Evolutionary conservation across 2,888 invertebrate species (phyloP).

Genomic region (Balanococcus diminutus): DNA sequence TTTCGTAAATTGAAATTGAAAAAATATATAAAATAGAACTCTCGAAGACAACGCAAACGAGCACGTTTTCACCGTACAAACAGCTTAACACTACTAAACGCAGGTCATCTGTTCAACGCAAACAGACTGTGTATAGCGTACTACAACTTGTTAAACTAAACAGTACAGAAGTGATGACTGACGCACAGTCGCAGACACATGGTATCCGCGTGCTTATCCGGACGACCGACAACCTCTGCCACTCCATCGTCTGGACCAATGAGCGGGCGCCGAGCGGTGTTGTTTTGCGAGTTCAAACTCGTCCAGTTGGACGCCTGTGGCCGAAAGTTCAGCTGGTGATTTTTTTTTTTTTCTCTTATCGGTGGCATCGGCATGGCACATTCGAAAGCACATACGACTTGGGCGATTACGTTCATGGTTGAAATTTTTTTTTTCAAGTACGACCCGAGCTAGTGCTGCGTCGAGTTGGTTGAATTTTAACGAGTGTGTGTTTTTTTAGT

Average conservation of each 20-base stretch:
- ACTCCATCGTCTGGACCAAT: constrained; percentile 45
- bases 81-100: constrained; percentile 55
- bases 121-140: constrained; percentile 33
- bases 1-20: not conserved
- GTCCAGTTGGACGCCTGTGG: not conserved
- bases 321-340: not conserved
- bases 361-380: no score
- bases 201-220: constrained; percentile 45
- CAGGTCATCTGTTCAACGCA: constrained; percentile 51
- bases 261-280: not conserved
- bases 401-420: no score
- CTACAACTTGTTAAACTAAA: constrained; percentile 42
- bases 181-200: constrained; percentile 48
- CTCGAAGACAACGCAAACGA: constrained; percentile 15
- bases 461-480: not conserved
- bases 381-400: no score
- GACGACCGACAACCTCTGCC: constrained; percentile 34
- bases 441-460: no score
- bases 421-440: not conserved
- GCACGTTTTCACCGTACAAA: constrained; percentile 51
- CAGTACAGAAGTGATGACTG: constrained; percentile 52
- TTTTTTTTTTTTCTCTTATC: not conserved
- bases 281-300: constrained; percentile 8
- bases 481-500: no score
- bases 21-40: not conserved